These are phyloP conservation scores for Leptinotarsa texana DNA, from an alignment of 1,140 invertebrate genomes.

Conservation along the genomic window DNA sequence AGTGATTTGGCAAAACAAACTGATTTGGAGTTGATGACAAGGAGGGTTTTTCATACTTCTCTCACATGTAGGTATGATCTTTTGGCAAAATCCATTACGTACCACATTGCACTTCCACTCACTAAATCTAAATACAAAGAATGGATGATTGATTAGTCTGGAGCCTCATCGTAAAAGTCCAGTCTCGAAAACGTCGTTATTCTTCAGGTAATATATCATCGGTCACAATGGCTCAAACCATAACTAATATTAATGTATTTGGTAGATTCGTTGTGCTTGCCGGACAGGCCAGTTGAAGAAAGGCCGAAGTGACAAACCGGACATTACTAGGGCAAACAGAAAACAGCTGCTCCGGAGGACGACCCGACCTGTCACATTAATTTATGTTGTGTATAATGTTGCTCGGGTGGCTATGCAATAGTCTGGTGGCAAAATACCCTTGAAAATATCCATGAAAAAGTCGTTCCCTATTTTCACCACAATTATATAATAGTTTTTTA, in stretches of 20 bases:
- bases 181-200: conserved; percentile 6
- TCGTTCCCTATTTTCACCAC: too few species aligned
- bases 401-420: neutral
- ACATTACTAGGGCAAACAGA: conserved; percentile 45
- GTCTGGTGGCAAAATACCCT: neutral
- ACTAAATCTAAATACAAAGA: too few species aligned
- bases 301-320: conserved; percentile 50
- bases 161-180: neutral
- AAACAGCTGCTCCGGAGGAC: conserved; percentile 38
- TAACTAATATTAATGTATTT: conserved; percentile 52
- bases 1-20: too few species aligned
- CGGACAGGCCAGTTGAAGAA: conserved; percentile 36
- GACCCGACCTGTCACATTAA: conserved; percentile 42
- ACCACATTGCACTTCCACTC: too few species aligned
- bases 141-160: too few species aligned
- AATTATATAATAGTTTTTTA: too few species aligned
- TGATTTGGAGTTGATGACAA: too few species aligned
- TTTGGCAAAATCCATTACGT: too few species aligned
- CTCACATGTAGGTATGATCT: too few species aligned
- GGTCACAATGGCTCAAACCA: conserved; percentile 38
- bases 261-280: conserved; percentile 42
- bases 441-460: too few species aligned
- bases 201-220: conserved; percentile 19
- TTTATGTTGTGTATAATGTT: conserved; percentile 22
- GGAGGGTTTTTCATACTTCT: too few species aligned